A percentile compares a stretch with the other conserved stretches of the same genome.
These are phyloP conservation scores for Oncorhynchus clarkii DNA, from an alignment of 2,113 vertebrate species.

Conservation along the genomic window DNA sequence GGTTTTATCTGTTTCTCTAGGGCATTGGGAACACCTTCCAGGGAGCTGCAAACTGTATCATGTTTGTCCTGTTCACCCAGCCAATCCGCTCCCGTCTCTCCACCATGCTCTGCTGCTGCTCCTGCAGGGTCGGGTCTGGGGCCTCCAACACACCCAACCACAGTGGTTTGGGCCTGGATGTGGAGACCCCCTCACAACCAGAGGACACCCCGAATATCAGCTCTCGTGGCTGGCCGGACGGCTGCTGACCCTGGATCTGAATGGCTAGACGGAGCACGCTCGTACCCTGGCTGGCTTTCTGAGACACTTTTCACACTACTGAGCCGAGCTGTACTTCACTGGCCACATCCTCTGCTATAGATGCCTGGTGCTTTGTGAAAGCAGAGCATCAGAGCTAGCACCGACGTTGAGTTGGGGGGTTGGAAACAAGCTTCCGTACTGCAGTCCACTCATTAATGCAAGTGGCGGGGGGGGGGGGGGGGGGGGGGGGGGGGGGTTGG, in stretches of 20 bases:
- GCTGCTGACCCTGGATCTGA: neutral
- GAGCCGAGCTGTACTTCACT: slow-evolving; percentile 24
- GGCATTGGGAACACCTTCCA: slow-evolving; percentile 95
- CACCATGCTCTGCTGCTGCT: slow-evolving; percentile 62
- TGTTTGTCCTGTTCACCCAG: slow-evolving; percentile 86
- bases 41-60: slow-evolving; percentile 93
- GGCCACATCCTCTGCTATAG: too few relatives aligned
- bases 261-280: slow-evolving; percentile 15
- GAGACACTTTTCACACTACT: neutral
- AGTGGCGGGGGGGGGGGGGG: slow-evolving; percentile 14
- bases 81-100: slow-evolving; percentile 76
- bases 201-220: neutral
- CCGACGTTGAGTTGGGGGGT: neutral
- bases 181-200: slow-evolving; percentile 11
- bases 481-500: slow-evolving; percentile 10
- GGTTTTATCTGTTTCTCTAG: slow-evolving; percentile 60
- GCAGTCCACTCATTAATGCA: slow-evolving; percentile 25
- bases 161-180: neutral
- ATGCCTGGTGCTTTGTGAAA: too few relatives aligned
- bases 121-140: neutral
- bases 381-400: too few relatives aligned
- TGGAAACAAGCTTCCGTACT: neutral
- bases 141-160: neutral
- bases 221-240: neutral
- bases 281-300: neutral